Evolutionary conservation across 2,888 invertebrate species (phyloP).

Genomic region (Stramonita haemastoma): DNA sequence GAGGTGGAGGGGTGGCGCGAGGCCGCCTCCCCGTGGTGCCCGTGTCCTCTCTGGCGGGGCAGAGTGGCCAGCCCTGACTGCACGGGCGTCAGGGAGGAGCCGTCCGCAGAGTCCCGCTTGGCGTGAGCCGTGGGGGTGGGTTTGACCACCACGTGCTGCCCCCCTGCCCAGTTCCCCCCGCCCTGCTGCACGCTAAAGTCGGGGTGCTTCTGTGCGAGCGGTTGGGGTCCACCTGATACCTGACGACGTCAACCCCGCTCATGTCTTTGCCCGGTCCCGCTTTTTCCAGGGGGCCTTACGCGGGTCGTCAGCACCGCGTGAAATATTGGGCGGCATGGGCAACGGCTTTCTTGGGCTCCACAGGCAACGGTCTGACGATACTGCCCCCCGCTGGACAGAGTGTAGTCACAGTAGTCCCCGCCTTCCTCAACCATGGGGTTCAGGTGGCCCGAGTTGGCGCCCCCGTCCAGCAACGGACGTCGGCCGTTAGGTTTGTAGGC

Average conservation of each 20-base stretch:
- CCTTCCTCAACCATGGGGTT: slow-evolving; percentile 28
- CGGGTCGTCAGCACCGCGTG: slow-evolving; percentile 57
- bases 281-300: slow-evolving; percentile 69
- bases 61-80: slow-evolving; percentile 71
- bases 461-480: slow-evolving; percentile 15
- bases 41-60: slow-evolving; percentile 66
- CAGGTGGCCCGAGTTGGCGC: neutral
- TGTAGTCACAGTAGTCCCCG: slow-evolving; percentile 66
- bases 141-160: slow-evolving; percentile 53
- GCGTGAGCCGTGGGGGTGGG: slow-evolving; percentile 53
- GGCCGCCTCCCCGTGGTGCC: slow-evolving; percentile 1
- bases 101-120: slow-evolving; percentile 59
- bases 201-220: slow-evolving; percentile 29
- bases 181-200: slow-evolving; percentile 19
- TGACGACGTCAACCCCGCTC: slow-evolving; percentile 66
- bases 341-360: slow-evolving; percentile 55
- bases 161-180: neutral
- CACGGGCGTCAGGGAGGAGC: slow-evolving; percentile 64
- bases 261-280: slow-evolving; percentile 5
- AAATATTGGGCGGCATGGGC: slow-evolving; percentile 58
- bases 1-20: neutral
- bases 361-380: slow-evolving; percentile 64
- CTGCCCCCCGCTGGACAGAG: slow-evolving; percentile 69
- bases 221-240: slow-evolving; percentile 60
- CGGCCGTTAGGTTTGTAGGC: neutral